Conservation (phyloP, 2,113 vertebrate species). For the Rhinoderma darwinii region DNA sequence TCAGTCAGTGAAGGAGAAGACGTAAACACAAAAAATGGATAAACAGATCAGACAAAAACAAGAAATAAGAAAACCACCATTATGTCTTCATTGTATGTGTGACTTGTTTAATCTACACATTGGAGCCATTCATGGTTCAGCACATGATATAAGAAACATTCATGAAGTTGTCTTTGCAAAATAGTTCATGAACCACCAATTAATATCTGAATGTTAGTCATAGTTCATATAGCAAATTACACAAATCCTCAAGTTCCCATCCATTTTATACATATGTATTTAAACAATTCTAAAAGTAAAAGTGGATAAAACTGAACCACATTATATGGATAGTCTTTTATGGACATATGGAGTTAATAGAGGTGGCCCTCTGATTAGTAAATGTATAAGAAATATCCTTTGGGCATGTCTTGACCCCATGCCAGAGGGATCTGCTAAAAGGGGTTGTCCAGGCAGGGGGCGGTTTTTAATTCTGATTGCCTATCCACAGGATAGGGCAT, state of each 20-base stretch:
- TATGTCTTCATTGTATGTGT: not conserved
- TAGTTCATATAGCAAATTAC: not conserved
- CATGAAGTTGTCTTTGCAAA: not conserved
- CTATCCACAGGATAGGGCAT: no score
- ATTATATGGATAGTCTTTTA: not conserved
- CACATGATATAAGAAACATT: not conserved
- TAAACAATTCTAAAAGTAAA: not conserved
- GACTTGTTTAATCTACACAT: not conserved
- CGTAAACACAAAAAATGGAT: constrained; percentile 6
- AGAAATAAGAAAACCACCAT: not conserved
- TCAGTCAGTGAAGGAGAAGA: constrained; percentile 7
- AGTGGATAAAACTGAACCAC: not conserved
- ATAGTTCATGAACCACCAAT: not conserved
- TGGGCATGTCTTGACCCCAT: no score
- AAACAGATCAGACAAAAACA: not conserved
- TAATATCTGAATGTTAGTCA: not conserved
- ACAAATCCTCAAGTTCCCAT: not conserved
- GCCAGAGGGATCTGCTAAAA: no score
- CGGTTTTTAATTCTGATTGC: no score
- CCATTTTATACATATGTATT: no score
- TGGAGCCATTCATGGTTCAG: not conserved
- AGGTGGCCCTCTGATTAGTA: not conserved
- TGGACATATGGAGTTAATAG: not conserved
- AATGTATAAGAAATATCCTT: no score
- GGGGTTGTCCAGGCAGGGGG: no score